Percentiles rank a stretch among this genome's conserved stretches.
phyloP scores from a whole-genome alignment of 2,888 invertebrate species.

The Yponomeuta evonymella region DNA sequence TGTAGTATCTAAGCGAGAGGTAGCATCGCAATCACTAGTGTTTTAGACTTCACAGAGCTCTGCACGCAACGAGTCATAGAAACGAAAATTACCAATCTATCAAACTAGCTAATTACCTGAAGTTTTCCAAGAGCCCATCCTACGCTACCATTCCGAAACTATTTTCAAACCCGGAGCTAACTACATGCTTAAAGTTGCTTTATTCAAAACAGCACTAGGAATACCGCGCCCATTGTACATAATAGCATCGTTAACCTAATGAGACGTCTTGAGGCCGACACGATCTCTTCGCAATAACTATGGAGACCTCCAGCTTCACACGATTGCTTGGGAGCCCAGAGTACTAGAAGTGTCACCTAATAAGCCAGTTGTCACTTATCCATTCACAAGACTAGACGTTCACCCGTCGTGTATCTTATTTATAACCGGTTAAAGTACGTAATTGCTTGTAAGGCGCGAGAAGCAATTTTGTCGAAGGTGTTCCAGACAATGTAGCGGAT shows the following conservation, averaged over 20 bases:
- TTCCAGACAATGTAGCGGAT: not conserved
- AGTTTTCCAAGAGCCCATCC: not conserved
- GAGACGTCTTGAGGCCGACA: constrained; percentile 14
- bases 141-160: not conserved
- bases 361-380: constrained; percentile 7
- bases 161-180: not conserved
- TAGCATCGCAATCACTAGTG: no score
- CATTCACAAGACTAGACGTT: constrained; percentile 6
- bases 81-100: no score
- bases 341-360: not conserved
- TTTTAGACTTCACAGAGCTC: no score
- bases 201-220: not conserved
- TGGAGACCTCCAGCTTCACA: not conserved
- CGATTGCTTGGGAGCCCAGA: not conserved
- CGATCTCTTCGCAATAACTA: not conserved
- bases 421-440: constrained; percentile 6
- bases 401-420: constrained; percentile 11
- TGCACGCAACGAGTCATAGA: no score
- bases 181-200: not conserved
- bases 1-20: no score
- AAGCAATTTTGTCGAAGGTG: not conserved
- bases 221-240: not conserved
- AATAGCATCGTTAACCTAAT: constrained; percentile 15
- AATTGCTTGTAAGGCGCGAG: constrained; percentile 8
- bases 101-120: not conserved